Evolutionary conservation across 2,888 invertebrate genomes (phyloP).

Genomic region (Nasonia oneida): DNA sequence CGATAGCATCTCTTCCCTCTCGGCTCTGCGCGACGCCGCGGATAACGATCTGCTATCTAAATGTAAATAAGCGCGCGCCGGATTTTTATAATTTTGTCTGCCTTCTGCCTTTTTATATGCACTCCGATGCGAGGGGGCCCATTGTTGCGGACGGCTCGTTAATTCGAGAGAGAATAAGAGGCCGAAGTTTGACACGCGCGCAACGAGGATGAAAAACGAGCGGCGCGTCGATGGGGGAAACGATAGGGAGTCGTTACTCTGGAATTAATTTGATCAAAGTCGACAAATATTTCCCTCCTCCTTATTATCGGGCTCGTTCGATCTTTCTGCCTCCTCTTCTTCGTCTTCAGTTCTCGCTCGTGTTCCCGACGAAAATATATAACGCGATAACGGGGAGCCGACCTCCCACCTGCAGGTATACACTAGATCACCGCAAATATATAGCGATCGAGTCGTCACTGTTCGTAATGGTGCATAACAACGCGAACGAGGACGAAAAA

Average conservation of each 20-base stretch:
- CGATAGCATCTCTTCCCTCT: not conserved
- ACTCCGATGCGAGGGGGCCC: not conserved
- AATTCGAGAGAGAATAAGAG: constrained; percentile 4
- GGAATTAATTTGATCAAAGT: constrained; percentile 63
- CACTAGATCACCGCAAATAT: no score
- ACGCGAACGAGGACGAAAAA: not conserved
- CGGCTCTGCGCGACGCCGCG: not conserved
- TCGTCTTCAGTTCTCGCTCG: not conserved
- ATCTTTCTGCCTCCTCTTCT: constrained; percentile 29
- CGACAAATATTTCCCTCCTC: constrained; percentile 64
- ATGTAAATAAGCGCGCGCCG: constrained; percentile 14
- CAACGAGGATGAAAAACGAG: constrained; percentile 60
- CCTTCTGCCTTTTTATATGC: not conserved
- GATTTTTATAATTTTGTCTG: not conserved
- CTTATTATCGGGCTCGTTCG: constrained; percentile 54
- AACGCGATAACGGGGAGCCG: constrained; percentile 58
- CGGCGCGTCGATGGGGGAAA: constrained; percentile 53
- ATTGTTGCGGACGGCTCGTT: constrained; percentile 24
- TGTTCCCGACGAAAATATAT: constrained; percentile 48
- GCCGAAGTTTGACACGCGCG: constrained; percentile 56
- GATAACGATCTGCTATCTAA: constrained; percentile 38
- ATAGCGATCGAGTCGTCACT: no score
- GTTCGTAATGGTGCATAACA: no score
- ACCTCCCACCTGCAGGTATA: constrained; percentile 56
- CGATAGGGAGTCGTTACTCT: constrained; percentile 61